These are phyloP conservation scores for Lycopodina hypogea DNA, from an alignment of 37 sponge, comb jelly and placozoan genomes.

Conservation along the genomic window DNA sequence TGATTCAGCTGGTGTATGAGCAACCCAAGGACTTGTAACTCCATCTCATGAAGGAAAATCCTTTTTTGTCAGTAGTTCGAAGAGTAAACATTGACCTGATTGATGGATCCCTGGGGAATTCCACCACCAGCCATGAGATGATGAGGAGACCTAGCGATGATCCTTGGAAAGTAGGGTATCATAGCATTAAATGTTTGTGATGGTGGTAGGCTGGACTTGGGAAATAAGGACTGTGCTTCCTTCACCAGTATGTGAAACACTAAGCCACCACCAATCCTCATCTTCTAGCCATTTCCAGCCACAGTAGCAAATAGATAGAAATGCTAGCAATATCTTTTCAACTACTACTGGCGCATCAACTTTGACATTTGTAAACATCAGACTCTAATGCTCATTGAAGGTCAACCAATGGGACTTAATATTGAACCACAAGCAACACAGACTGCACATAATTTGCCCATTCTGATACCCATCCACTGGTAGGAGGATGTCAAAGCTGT, in stretches of 20 bases:
- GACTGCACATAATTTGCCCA: slow-evolving; percentile 39
- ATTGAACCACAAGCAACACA: slow-evolving; percentile 49
- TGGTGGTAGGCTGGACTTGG: slow-evolving; percentile 1
- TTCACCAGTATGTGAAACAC: slow-evolving; percentile 18
- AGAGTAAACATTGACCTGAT: slow-evolving; percentile 62
- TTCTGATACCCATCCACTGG: slow-evolving; percentile 47
- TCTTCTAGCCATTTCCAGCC: slow-evolving; percentile 34
- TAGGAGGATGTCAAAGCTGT: slow-evolving; percentile 42
- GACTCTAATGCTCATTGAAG: slow-evolving; percentile 1
- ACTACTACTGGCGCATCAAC: slow-evolving; percentile 36
- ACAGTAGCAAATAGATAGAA: slow-evolving; percentile 43
- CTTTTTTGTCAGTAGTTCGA: background rate
- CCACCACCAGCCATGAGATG: slow-evolving; percentile 28
- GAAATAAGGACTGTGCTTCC: slow-evolving; percentile 19
- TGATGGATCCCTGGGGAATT: slow-evolving; percentile 39
- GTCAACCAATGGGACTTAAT: background rate
- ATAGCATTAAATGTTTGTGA: slow-evolving; percentile 23
- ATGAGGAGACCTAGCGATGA: slow-evolving; percentile 23
- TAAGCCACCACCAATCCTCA: slow-evolving; percentile 29
- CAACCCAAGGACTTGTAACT: slow-evolving; percentile 29
- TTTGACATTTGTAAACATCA: slow-evolving; percentile 33
- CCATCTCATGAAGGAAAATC: slow-evolving; percentile 8
- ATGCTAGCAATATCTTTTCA: slow-evolving; percentile 38
- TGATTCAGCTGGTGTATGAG: slow-evolving; percentile 12
- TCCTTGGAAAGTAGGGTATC: slow-evolving; percentile 10